These are phyloP conservation scores for Leuciscus idus DNA, from an alignment of 2,113 vertebrate genomes.

Conservation along the genomic window DNA sequence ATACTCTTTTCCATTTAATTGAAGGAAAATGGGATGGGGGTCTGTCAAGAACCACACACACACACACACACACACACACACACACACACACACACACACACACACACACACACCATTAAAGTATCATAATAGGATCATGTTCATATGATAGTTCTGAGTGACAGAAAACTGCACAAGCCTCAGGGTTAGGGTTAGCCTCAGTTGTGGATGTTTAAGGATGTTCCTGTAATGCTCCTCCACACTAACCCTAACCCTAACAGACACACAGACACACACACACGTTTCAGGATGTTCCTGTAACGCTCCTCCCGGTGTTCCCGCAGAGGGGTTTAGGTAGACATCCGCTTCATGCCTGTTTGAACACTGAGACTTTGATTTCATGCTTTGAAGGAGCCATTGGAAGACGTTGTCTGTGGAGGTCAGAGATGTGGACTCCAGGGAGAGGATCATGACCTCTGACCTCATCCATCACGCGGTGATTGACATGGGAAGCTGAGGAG, in stretches of 20 bases:
- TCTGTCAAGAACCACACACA: neutral
- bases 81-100: no score
- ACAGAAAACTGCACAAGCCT: no score
- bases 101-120: neutral
- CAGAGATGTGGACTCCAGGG: constrained; percentile 74
- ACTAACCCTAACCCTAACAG: no score
- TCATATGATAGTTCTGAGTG: neutral
- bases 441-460: constrained; percentile 79
- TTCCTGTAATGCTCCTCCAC: no score
- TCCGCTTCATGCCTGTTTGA: neutral
- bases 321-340: neutral
- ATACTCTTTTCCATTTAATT: neutral
- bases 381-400: constrained; percentile 10
- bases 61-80: neutral
- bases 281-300: neutral
- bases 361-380: constrained; percentile 33
- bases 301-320: neutral
- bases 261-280: no score
- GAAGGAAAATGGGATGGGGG: neutral
- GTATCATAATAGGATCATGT: neutral
- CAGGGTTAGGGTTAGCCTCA: no score
- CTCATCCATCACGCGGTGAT: constrained; percentile 83
- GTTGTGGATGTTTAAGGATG: neutral
- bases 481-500: constrained; percentile 79
- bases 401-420: constrained; percentile 66